Base-by-base conservation (phyloP, 2,888 invertebrate species). In the Scaptomyza flava region DNA sequence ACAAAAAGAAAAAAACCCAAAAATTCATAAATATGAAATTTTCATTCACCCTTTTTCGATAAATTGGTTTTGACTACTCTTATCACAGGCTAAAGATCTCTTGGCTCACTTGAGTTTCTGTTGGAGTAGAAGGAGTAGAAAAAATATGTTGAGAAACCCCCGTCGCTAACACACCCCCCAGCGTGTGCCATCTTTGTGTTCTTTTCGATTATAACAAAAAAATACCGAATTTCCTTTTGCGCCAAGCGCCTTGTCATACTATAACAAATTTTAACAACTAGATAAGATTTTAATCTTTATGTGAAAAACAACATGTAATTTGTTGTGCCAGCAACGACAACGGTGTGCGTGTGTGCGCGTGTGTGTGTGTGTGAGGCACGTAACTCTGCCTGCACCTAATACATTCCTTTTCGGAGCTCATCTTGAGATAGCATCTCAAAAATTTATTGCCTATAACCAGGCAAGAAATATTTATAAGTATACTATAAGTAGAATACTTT, bases 281-380 rank as follows among this genome's bases (percentile, higher is more conserved):
- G 90, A 90, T 90, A 90, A 89, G 90, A 90, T 90, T 81, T 73
- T 86, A 89, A 90, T 90, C 89, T 90, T 89, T 89, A 89, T 89
- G 89, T 89, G 87, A 89, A 89, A 82, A 90, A 90, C 87, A 90
- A 87, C 87, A 82, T 89, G 89, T 89, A 89, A 87, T 87, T 87
- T 87, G 86, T 87, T 87, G 70, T 81, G 66, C 66, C 68, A 69
- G 53, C 53, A 9, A 47, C 50, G 53, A n/a, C 6, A 23, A 23
- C 54, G 17, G 23, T 36, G 57, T 46, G 59, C 53, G 53, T 50
- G 57, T 36, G 51, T 51, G 57, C 56, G 58, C 56, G 58, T 47
- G 70, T 45, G 63, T 53, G 64, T 52, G 59, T 52, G 76, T 51
- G 52, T 34, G 59, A 30, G 63, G 51, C 57, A 73, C 61, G 78